Conservation (phyloP, 2,888 invertebrate genomes). For the Euzetes globulus region DNA sequence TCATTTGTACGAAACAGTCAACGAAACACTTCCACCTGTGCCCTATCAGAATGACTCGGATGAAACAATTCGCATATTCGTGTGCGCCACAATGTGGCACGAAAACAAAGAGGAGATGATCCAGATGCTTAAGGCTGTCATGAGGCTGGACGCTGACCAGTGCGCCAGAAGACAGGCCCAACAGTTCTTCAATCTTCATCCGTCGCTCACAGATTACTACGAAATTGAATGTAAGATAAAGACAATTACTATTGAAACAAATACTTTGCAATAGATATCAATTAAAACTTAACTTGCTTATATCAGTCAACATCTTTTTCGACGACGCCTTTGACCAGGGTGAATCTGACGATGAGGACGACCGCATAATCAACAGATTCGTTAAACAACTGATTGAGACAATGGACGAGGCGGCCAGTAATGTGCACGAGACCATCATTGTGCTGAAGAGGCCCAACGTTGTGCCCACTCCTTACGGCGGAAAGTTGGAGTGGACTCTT, state of each 20-base stretch:
- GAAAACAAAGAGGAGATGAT: conserved; percentile 84
- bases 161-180: conserved; percentile 74
- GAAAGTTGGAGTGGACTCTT: conserved; percentile 70
- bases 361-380: conserved; percentile 64
- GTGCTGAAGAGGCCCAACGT: conserved; percentile 59
- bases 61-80: conserved; percentile 56
- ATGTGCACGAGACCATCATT: conserved; percentile 53
- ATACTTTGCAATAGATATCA: background rate
- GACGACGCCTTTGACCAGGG: conserved; percentile 68
- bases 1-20: background rate
- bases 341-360: background rate
- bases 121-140: conserved; percentile 78
- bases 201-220: conserved; percentile 75
- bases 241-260: no score
- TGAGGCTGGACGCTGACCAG: conserved; percentile 81
- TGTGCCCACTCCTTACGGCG: conserved; percentile 76
- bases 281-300: background rate
- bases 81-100: conserved; percentile 94
- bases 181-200: conserved; percentile 57
- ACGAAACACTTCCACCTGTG: background rate
- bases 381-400: conserved; percentile 64
- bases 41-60: conserved; percentile 39
- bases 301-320: conserved; percentile 67
- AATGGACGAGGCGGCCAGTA: conserved; percentile 65
- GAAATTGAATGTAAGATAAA: conserved; percentile 73